Evolutionary conservation across 1,140 invertebrate genomes (phyloP).

Genomic region (Drosophila pseudoananassae): DNA sequence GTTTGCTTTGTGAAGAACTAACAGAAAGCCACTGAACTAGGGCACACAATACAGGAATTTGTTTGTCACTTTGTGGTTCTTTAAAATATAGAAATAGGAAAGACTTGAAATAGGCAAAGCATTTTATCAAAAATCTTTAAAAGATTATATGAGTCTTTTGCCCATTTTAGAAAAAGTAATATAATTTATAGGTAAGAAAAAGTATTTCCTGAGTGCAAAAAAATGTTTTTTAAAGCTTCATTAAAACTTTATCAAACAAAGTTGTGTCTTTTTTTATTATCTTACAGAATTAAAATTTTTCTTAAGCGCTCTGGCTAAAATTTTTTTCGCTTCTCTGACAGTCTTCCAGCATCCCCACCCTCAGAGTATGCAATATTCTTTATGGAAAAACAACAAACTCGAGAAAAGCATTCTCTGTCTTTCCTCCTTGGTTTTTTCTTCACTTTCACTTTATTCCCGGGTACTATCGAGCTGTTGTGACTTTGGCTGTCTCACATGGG

Average conservation of each 20-base stretch:
- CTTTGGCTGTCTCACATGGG: slow-evolving; percentile 59
- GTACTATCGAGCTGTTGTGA: slow-evolving; percentile 55
- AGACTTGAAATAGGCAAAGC: not conserved
- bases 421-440: slow-evolving; percentile 8
- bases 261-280: slow-evolving; percentile 3
- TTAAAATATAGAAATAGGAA: not conserved
- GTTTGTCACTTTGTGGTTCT: not conserved
- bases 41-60: not conserved
- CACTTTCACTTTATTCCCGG: slow-evolving; percentile 4
- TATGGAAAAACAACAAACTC: slow-evolving; percentile 11
- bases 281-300: slow-evolving; percentile 18
- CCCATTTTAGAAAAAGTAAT: not conserved
- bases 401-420: slow-evolving; percentile 9
- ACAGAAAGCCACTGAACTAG: slow-evolving; percentile 3
- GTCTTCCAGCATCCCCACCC: not conserved
- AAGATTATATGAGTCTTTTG: no score
- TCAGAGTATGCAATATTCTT: slow-evolving; percentile 22
- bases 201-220: not conserved
- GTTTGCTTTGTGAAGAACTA: slow-evolving; percentile 27
- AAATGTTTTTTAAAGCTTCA: not conserved
- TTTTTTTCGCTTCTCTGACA: not conserved
- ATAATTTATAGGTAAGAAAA: slow-evolving; percentile 1
- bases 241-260: slow-evolving; percentile 8
- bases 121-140: not conserved
- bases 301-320: slow-evolving; percentile 16